Base-by-base conservation (phyloP, 2,888 invertebrate genomes). In the Prosapia bicincta region DNA sequence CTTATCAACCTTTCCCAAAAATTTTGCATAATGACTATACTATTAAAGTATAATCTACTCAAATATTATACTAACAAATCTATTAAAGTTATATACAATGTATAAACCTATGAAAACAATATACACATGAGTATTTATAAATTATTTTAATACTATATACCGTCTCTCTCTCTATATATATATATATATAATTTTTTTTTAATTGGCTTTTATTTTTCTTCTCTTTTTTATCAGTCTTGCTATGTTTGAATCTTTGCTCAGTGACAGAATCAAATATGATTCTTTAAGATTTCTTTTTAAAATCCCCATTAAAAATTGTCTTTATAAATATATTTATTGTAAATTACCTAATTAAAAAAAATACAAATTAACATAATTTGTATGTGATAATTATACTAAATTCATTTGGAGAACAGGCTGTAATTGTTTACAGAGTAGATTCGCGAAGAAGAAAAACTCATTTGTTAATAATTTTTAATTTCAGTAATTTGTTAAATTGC, bases 171-270 rank as follows among this genome's bases (percentile, higher is more conserved):
- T 54, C 3, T 54, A 54, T 54, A 54, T 54, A 54, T 54, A 54
- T 54, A 54, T n/a, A n/a, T n/a, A n/a, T n/a, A n/a, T n/a, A n/a
- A n/a, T n/a, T n/a, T n/a, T n/a, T 54, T 54, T 54, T 54, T 54
- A n/a, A 54, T 20, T 54, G n/a, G 54, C 20, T 20, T 20, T 54
- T 54, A 20, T 54, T 54, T 20, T 54, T 54, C n/a, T 54, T 54
- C 3, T 6, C 13, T 54, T 54, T 20, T 54, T 54, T 20, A 54
- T 54, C 54, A 54, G 54, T 54, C 54, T 54, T 54, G 54, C 54
- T 54, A 54, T 54, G 54, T 54, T 54, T 54, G 54, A 54, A 54
- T 54, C n/a, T 54, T 54, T 54, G 54, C 54, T 54, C 54, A 54
- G 7, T 20, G 54, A 54, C 54, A 54, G 54, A 20, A 54, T 54